These are phyloP conservation scores for Taeniopygia guttata DNA, from an alignment of 2,797 vertebrate species.

Conservation along the genomic window DNA sequence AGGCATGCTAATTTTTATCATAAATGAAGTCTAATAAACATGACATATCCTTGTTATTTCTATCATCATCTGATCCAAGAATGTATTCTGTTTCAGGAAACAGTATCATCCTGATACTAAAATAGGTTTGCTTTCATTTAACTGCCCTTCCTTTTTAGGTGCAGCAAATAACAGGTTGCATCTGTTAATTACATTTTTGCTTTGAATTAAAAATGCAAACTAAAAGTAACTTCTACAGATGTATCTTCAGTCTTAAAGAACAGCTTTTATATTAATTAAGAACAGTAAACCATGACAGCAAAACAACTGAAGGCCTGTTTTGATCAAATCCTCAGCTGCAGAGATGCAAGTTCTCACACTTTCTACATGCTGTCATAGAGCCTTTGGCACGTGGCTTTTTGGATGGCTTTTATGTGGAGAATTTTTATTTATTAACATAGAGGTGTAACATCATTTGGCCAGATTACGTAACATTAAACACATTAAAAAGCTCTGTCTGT, in stretches of 20 bases:
- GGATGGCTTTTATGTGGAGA: background rate
- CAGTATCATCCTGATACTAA: background rate
- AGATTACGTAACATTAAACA: background rate
- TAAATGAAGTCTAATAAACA: background rate
- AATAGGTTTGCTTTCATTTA: background rate
- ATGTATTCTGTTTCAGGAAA: background rate
- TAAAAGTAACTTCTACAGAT: background rate
- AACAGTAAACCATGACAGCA: background rate
- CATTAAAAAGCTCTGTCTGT: background rate
- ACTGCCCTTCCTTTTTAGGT: background rate
- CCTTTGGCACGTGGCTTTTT: background rate
- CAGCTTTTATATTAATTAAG: background rate
- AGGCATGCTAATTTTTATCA: background rate
- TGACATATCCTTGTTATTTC: background rate
- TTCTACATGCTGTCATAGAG: background rate
- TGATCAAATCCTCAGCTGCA: background rate
- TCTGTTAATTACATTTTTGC: background rate
- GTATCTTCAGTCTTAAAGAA: background rate
- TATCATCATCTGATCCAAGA: background rate
- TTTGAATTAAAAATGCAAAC: background rate
- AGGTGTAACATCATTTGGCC: background rate
- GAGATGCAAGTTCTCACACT: background rate
- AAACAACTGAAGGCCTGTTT: background rate
- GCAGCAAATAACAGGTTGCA: background rate
- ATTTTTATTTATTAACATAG: background rate